These are phyloP conservation scores for Chionis minor DNA, from an alignment of 2,113 vertebrate genomes.

Conservation along the genomic window DNA sequence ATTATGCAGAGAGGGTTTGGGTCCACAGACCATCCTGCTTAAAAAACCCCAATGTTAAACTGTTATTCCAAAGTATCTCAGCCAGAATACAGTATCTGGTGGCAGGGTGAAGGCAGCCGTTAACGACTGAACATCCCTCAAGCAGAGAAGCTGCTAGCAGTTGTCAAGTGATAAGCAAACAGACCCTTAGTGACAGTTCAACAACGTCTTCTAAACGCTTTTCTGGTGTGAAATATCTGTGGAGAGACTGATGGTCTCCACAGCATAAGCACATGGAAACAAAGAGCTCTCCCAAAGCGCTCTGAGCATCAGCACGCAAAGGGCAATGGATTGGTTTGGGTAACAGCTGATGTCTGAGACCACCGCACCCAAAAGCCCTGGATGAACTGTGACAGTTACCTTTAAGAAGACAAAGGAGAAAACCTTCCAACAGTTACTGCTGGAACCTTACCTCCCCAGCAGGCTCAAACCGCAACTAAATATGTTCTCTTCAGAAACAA, in stretches of 20 bases:
- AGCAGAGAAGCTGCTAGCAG: neutral
- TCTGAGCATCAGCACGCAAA: neutral
- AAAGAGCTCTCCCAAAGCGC: neutral
- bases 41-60: neutral
- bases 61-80: neutral
- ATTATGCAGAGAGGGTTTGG: neutral
- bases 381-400: accelerated
- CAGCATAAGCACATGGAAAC: too few species aligned
- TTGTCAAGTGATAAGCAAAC: neutral
- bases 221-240: neutral
- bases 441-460: neutral
- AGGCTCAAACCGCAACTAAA: neutral
- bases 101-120: neutral
- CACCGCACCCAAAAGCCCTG: neutral
- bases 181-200: neutral
- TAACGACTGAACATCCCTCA: neutral
- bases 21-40: neutral
- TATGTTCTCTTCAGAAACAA: neutral
- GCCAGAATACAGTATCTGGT: neutral
- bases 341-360: neutral
- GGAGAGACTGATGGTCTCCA: neutral
- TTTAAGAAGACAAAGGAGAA: neutral
- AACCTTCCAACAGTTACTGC: neutral
- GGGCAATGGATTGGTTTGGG: neutral
- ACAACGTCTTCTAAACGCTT: neutral